Conservation (phyloP, 2,888 invertebrate species). For the Ceraclea dissimilis region DNA sequence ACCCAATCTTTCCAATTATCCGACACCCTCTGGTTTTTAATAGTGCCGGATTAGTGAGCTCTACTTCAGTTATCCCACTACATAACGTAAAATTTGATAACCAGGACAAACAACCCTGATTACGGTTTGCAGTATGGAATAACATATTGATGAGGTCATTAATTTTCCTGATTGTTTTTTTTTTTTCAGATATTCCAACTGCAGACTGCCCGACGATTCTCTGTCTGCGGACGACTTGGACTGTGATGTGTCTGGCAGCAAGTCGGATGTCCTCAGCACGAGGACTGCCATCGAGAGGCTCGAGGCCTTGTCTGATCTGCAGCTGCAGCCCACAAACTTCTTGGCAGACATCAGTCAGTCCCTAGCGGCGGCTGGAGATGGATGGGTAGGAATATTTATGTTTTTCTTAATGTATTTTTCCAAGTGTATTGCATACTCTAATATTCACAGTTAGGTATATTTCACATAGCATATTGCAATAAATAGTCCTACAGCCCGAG, state of each 20-base stretch:
- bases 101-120: too few relatives aligned
- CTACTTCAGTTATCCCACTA: too few relatives aligned
- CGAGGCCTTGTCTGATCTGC: constrained; percentile 43
- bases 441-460: background rate
- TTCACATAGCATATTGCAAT: too few relatives aligned
- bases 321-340: constrained; percentile 43
- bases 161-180: too few relatives aligned
- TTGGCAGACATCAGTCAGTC: constrained; percentile 47
- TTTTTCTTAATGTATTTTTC: too few relatives aligned
- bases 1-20: too few relatives aligned
- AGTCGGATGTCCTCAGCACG: constrained; percentile 6
- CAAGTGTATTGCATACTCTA: background rate
- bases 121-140: too few relatives aligned
- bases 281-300: constrained; percentile 46
- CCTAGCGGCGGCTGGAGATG: constrained; percentile 36
- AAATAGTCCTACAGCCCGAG: too few relatives aligned
- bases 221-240: background rate
- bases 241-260: constrained; percentile 1
- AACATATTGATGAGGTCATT: too few relatives aligned
- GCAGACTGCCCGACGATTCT: constrained; percentile 1
- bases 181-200: constrained; percentile 9
- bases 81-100: too few relatives aligned
- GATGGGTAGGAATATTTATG: constrained; percentile 35
- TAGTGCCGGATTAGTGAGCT: too few relatives aligned
- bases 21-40: too few relatives aligned